Percentiles rank a stretch among this genome's conserved stretches.
Conservation (phyloP, 2,888 invertebrate genomes). For the Lacanobia oleracea region DNA sequence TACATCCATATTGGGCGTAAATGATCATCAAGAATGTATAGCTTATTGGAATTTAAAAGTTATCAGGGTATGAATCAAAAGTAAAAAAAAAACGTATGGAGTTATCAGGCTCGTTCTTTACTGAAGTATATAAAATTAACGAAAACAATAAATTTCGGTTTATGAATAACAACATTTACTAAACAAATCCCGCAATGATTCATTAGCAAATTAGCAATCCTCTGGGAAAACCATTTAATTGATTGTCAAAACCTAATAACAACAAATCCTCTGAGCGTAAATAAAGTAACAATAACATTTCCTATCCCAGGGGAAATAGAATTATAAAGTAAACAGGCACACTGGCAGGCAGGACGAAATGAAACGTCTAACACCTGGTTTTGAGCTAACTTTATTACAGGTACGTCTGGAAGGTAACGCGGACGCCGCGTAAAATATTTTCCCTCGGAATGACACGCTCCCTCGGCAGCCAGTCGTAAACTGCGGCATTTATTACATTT, state of each 20-base stretch:
- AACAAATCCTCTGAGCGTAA: constrained; percentile 1
- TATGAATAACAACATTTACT: not conserved
- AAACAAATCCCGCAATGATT: not conserved
- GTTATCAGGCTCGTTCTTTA: too few relatives aligned
- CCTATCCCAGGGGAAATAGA: constrained; percentile 22
- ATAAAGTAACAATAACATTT: constrained; percentile 30
- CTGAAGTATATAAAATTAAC: not conserved
- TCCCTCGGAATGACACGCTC: constrained; percentile 73
- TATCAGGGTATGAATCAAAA: too few relatives aligned
- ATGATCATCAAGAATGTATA: too few relatives aligned
- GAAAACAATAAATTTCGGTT: not conserved
- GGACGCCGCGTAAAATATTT: constrained; percentile 74
- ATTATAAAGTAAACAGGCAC: constrained; percentile 44
- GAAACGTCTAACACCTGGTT: constrained; percentile 76
- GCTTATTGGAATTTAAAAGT: too few relatives aligned
- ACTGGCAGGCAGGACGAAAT: constrained; percentile 65
- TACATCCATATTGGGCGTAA: too few relatives aligned
- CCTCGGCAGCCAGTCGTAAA: constrained; percentile 78
- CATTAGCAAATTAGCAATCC: not conserved
- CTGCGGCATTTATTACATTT: constrained; percentile 82
- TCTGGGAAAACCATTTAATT: constrained; percentile 21
- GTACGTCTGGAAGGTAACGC: constrained; percentile 68
- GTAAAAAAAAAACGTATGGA: too few relatives aligned
- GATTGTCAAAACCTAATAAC: constrained; percentile 26
- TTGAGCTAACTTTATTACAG: constrained; percentile 78